Percentiles rank a stretch among this genome's conserved stretches.
These are phyloP conservation scores for Ptychadena robeensis DNA, from an alignment of 2,797 vertebrate species.

Conservation along the genomic window DNA sequence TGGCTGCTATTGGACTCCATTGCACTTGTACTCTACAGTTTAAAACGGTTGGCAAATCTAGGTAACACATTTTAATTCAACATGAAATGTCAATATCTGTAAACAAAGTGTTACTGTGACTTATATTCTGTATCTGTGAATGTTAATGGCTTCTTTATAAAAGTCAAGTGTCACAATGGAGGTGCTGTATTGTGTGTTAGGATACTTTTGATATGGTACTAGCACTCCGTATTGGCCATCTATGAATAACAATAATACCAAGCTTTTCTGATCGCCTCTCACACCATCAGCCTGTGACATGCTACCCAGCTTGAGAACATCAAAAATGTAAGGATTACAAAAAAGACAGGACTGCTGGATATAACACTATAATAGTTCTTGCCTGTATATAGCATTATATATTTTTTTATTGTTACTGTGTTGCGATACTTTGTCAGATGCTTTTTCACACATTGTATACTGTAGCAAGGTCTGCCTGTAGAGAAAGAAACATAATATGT, in stretches of 20 bases:
- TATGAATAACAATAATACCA: background rate
- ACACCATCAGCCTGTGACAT: background rate
- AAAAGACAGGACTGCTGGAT: conserved; percentile 4
- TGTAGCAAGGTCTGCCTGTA: conserved; percentile 34
- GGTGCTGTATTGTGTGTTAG: background rate
- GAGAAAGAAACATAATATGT: background rate
- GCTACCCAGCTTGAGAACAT: background rate
- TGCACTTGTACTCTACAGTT: background rate
- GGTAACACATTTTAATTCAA: too few species aligned
- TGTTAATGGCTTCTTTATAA: background rate
- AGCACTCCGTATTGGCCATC: background rate
- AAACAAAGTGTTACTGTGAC: too few species aligned
- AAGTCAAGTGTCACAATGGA: background rate
- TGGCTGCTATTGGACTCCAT: too few species aligned
- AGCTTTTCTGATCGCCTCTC: background rate
- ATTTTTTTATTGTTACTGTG: conserved; percentile 14
- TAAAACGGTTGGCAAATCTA: background rate
- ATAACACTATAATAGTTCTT: conserved; percentile 5
- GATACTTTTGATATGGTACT: background rate
- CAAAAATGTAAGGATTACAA: background rate
- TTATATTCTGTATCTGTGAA: background rate
- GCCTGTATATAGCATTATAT: conserved; percentile 22
- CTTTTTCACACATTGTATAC: conserved; percentile 5
- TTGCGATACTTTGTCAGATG: conserved; percentile 8
- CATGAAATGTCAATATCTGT: background rate